Evolutionary conservation across 2,888 invertebrate genomes (phyloP), one percentile per base, ranked within the genome.

Genomic region (Germaria angustata): DNA sequence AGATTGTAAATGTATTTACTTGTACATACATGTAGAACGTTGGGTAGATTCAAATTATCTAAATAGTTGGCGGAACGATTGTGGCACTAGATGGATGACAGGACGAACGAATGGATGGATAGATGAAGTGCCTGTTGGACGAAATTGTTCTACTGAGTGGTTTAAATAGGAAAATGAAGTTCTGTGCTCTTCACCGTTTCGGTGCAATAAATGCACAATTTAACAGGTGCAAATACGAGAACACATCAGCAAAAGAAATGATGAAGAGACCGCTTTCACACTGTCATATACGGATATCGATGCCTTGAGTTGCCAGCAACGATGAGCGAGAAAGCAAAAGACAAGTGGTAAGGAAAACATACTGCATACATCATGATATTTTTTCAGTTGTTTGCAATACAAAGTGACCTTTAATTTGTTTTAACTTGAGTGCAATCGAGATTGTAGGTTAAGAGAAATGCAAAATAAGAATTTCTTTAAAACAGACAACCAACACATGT

Each of bases 341-440:
- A 46, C 32, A 49, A 66, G 63, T 24, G 69, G 22, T 46, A 36
- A 68, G 24, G 53, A 34, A 63, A 77, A 69, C 20, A 32, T 44
- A 32, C 24, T 63, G 53, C 53, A 71, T 55, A 34, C 44, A 53
- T 77, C 61, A 34, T 44, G 44, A 46, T 71, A 15, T 55, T 65
- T 71, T 71, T 44, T 63, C 63, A 49, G 32, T 32, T 72, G 17
- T 55, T 55, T 44, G 28, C 59, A 13, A 41, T 46, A 49, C 49
- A 57, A 59, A 66, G 51, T 72, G 72, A 61, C 72, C 66, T 66
- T 68, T 73, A 59, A 80, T 66, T 72, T 79, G 28, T 51, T 44
- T 51, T 0, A 51, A 34, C 28, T 51, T 66, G 1, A 65, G 32
- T 28, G 24, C 44, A n/a, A 41, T 49, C 13, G 22, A 32, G 36